Evolutionary conservation across 2,888 invertebrate species (phyloP).

Genomic region (Pyralis farinalis): DNA sequence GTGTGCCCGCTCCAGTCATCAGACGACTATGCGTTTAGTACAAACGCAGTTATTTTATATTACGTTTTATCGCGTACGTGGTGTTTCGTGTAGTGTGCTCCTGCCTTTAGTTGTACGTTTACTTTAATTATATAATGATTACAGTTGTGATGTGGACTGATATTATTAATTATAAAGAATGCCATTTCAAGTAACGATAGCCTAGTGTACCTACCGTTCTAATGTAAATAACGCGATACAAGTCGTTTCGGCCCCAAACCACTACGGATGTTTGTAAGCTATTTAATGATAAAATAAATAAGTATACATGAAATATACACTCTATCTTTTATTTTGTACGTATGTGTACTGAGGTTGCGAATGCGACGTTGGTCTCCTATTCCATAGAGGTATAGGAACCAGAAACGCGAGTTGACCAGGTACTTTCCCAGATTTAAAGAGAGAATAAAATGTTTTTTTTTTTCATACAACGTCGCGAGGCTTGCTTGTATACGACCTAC

Average conservation of each 20-base stretch:
- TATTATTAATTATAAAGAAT: slow-evolving; percentile 53
- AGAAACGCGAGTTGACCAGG: no score
- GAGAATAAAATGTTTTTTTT: no score
- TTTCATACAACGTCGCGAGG: no score
- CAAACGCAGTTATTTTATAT: no score
- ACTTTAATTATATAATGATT: slow-evolving; percentile 16
- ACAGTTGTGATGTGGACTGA: slow-evolving; percentile 68
- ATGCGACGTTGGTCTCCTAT: no score
- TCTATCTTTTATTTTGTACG: slow-evolving; percentile 17
- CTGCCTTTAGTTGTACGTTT: neutral
- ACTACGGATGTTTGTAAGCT: slow-evolving; percentile 34
- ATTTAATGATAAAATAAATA: slow-evolving; percentile 45
- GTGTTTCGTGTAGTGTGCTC: neutral
- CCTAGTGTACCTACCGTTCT: slow-evolving; percentile 24
- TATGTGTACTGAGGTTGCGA: no score
- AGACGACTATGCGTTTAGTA: no score
- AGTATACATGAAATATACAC: slow-evolving; percentile 20
- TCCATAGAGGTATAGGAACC: no score
- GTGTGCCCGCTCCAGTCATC: no score
- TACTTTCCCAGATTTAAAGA: no score
- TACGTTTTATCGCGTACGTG: no score
- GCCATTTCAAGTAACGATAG: slow-evolving; percentile 57
- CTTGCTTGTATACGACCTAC: no score
- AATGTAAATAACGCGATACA: slow-evolving; percentile 40
- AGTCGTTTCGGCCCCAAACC: slow-evolving; percentile 45